Conservation (phyloP, 2,797 vertebrate species). For the Amniataba percoides region DNA sequence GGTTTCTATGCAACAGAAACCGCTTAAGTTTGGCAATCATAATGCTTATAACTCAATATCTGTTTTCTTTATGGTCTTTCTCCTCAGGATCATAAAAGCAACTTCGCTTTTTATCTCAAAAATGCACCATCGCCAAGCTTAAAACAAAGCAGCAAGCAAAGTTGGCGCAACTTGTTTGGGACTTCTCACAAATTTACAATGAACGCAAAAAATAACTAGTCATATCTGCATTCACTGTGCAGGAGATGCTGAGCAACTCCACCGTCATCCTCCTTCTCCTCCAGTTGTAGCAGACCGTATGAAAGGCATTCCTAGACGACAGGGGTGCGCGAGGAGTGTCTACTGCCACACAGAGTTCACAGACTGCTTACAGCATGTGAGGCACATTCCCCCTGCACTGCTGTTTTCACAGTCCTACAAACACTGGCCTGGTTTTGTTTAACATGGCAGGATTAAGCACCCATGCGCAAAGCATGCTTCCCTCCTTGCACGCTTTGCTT, state of each 20-base stretch:
- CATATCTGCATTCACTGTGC: conserved; percentile 7
- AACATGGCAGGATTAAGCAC: conserved; percentile 81
- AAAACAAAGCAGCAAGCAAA: neutral
- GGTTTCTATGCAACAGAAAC: neutral
- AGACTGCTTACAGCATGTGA: conserved; percentile 75
- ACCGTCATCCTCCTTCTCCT: conserved; percentile 34
- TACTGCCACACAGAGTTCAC: conserved; percentile 79
- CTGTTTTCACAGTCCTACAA: conserved; percentile 80
- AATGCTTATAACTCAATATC: neutral
- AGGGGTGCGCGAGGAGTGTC: conserved; percentile 70
- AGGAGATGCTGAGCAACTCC: conserved; percentile 49
- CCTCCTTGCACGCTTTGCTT: conserved; percentile 61
- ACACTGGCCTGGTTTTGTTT: conserved; percentile 82
- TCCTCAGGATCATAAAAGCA: neutral
- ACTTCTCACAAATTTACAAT: neutral
- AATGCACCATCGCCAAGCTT: neutral
- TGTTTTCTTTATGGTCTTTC: neutral
- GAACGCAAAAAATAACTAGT: neutral
- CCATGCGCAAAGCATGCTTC: conserved; percentile 78
- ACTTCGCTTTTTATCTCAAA: neutral
- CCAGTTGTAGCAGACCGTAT: conserved; percentile 53
- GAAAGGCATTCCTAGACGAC: conserved; percentile 78
- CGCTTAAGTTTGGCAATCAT: neutral
- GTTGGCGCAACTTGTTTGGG: too few relatives aligned
- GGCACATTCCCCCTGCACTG: conserved; percentile 70